Conservation (phyloP, 2,797 vertebrate species). For the Sebastes matsubarae region DNA sequence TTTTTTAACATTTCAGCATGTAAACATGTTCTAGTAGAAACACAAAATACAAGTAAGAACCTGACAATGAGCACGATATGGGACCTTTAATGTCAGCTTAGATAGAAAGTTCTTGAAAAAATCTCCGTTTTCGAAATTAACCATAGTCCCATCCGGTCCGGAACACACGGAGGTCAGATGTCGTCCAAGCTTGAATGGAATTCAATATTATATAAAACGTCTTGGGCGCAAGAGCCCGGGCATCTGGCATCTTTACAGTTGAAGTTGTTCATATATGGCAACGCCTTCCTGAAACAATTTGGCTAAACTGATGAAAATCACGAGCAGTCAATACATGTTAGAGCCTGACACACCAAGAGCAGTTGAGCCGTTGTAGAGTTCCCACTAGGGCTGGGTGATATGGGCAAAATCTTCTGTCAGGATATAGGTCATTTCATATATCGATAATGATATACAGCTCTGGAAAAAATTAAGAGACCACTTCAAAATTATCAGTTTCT, state of each 20-base stretch:
- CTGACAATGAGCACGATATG: no score
- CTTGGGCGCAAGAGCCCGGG: background rate
- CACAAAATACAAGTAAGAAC: no score
- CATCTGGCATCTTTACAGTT: background rate
- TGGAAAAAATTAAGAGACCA: no score
- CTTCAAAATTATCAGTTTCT: no score
- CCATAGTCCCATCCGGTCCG: background rate
- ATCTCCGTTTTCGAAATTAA: background rate
- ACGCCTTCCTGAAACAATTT: background rate
- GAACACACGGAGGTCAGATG: background rate
- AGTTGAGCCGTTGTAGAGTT: background rate
- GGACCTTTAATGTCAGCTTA: background rate
- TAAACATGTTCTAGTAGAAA: no score
- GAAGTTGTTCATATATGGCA: background rate
- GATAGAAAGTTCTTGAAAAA: background rate
- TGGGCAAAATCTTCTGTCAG: no score
- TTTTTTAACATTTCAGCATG: no score
- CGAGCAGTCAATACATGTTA: background rate
- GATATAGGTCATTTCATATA: no score
- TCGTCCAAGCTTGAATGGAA: background rate
- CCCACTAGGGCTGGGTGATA: no score
- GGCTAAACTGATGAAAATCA: background rate
- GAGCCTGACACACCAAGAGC: background rate
- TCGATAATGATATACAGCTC: no score
- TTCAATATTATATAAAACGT: background rate